Base-by-base conservation (phyloP, 2,888 invertebrate genomes). In the Andrena trimmerana region DNA sequence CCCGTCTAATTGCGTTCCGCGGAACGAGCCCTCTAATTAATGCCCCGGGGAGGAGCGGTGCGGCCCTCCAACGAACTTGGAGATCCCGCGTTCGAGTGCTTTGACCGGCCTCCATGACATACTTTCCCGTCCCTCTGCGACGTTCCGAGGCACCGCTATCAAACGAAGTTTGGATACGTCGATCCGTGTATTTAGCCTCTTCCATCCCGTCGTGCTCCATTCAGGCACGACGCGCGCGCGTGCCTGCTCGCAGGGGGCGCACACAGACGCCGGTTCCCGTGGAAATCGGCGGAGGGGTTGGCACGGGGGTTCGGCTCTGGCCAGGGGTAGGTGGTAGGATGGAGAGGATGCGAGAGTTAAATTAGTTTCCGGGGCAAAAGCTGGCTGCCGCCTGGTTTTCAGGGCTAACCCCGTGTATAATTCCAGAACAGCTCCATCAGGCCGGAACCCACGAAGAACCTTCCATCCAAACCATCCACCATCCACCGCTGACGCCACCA, bases 321-420 rank as follows among this genome's bases (percentile, higher is more conserved):
- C 65, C 29, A 50, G 31, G 42, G 52, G 20, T 20, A 20, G 63
- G 67, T 33, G 63, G 67, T 42, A 54, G 79, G 62, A 66, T 57
- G 84, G 87, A 85, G 87, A 85, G 90, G 89, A 90, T 89, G 90
- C 89, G 82, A 90, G 92, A 92, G 92, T 93, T 93, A 93, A 93
- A 93, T 93, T 93, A 92, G 93, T 93, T 93, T 92, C 89, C 88
- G 86, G 87, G 79, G 91, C 88, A 90, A 92, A 90, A 91, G 92
- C 91, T 89, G 89, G 84, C 90, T 87, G 85, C 85, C 88, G 86
- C 83, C 87, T 81, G 85, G 90, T 89, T 92, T 91, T 91, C 92
- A 90, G 90, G 90, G 87, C 88, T 88, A 90, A 89, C 90, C 90
- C 88, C 88, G 82, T 86, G 90, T 92, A 92, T 92, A 92, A 92